Evolutionary conservation across 1,140 invertebrate species (phyloP), one percentile per base, ranked within the genome.

Genomic region (Bombus soroeensis): DNA sequence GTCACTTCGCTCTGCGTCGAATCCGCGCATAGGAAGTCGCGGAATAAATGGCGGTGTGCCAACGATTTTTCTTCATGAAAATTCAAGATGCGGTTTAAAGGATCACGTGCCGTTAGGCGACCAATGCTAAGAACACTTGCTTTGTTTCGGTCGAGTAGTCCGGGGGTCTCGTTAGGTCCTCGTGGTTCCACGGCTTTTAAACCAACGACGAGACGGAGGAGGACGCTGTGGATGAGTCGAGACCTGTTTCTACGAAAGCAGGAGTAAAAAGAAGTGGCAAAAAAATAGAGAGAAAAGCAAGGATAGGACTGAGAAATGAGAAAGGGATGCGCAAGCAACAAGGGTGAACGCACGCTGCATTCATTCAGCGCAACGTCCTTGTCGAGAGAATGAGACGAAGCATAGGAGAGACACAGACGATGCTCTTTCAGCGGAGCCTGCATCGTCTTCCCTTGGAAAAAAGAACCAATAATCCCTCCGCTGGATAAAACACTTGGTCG

Each of bases 131-230:
- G 84, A 82, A 89, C 86, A 89, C 79, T 91, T 79, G 90, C 88
- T 91, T 91, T 91, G 88, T 90, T 77, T 76, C 80, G 66, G 43
- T 86, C 82, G 87, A 91, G 87, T 86, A 78, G 79, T 72, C 83
- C 83, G 41, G 59, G 22, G 22, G 84, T 88, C 88, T 86, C 85
- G 82, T 91, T 88, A 91, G 64, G 83, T 66, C 57, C 87, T 91
- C 74, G 66, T 85, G 59, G 39, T 22, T 39, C 28, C 64, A 73
- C 39, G 68, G 86, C 82, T 88, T 82, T 91, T 68, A 72, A 41
- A 41, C 71, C 72, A 28, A 87, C 53, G 47, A 72, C 47, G 25
- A 81, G 18, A 37, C 18, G 12, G 37, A 37, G 18, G 15, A 53
- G 59, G 32, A 83, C 22, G 59, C 28, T 12, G 13, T 41, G 53